phyloP scores from a whole-genome alignment of 2,888 invertebrate genomes.

The Atherix ibis region DNA sequence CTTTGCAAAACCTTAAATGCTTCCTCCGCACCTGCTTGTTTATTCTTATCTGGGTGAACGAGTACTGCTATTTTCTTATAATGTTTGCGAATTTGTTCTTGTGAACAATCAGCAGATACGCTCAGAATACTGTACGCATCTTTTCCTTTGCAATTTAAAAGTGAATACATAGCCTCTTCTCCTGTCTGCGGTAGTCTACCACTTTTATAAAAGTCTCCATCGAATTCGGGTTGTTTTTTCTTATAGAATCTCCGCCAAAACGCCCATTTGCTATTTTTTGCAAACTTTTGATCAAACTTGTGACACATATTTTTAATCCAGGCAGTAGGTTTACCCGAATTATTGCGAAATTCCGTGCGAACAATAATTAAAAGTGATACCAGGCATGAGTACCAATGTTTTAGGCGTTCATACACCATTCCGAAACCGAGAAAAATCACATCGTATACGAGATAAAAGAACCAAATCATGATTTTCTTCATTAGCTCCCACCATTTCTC shows the following conservation, averaged over 20 bases:
- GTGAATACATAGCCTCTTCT: conserved; percentile 86
- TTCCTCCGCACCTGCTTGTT: conserved; percentile 88
- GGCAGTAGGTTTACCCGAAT: conserved; percentile 27
- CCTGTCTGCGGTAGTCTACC: conserved; percentile 64
- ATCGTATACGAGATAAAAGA: conserved; percentile 62
- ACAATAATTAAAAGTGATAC: conserved; percentile 21
- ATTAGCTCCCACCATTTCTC: conserved; percentile 42
- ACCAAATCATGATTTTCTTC: conserved; percentile 54
- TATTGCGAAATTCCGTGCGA: conserved; percentile 26
- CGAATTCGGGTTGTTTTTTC: conserved; percentile 30
- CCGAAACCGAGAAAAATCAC: conserved; percentile 56
- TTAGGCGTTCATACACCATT: conserved; percentile 26
- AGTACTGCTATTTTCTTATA: conserved; percentile 86
- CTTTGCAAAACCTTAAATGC: conserved; percentile 91
- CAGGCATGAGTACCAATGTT: conserved; percentile 18
- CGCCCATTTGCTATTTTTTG: conserved; percentile 28
- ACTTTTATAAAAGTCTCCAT: conserved; percentile 25
- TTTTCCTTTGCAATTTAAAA: conserved; percentile 85
- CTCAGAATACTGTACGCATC: conserved; percentile 89
- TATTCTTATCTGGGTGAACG: conserved; percentile 93
- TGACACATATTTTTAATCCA: conserved; percentile 28
- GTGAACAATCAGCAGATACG: conserved; percentile 71
- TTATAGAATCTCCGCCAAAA: conserved; percentile 30
- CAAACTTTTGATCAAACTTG: conserved; percentile 26
- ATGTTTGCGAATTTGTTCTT: conserved; percentile 88